Base-by-base conservation (phyloP, 1,140 invertebrate species). In the Habropoda laboriosa region DNA sequence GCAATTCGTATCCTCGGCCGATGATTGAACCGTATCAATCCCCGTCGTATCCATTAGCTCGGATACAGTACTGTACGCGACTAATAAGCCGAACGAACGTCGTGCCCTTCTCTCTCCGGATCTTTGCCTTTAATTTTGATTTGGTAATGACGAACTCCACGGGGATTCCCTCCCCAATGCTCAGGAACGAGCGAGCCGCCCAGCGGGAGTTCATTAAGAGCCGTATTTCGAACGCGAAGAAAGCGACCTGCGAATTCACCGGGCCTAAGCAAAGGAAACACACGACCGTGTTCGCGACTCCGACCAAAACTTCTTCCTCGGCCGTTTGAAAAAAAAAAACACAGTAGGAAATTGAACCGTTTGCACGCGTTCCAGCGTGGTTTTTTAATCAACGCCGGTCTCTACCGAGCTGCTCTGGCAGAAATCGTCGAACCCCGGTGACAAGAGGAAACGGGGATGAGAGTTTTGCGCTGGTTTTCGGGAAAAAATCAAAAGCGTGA, bases 401-500 rank as follows among this genome's bases (percentile, higher is more conserved):
- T 38, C n/a, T n/a, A n/a, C n/a, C n/a, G n/a, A n/a, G n/a, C n/a
- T n/a, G 4, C 7, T 21, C 8, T 18, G 32, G 10, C 10, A 1
- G 32, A 1, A 32, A 58, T 58, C 32, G 32, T 2, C 4, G 30
- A 8, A 32, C 38, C n/a, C n/a, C n/a, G n/a, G n/a, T n/a, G n/a
- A n/a, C n/a, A n/a, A n/a, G n/a, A n/a, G n/a, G n/a, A n/a, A n/a
- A n/a, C n/a, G n/a, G n/a, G n/a, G n/a, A n/a, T n/a, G n/a, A n/a
- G n/a, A n/a, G n/a, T n/a, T 27, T 45, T 32, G 63, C 24, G 8
- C 13, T 5, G 35, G 82, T 57, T 63, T 55, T 79, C 49, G 68
- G 42, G 61, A 77, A 80, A 45, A 86, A 92, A 90, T 91, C 90
- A 91, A 92, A 92, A 89, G 90, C 89, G 92, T 92, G 90, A 86